A percentile compares a stretch with the other conserved stretches of the same genome.
Conservation (phyloP, 2,113 vertebrate genomes). For the Tiliqua scincoides region DNA sequence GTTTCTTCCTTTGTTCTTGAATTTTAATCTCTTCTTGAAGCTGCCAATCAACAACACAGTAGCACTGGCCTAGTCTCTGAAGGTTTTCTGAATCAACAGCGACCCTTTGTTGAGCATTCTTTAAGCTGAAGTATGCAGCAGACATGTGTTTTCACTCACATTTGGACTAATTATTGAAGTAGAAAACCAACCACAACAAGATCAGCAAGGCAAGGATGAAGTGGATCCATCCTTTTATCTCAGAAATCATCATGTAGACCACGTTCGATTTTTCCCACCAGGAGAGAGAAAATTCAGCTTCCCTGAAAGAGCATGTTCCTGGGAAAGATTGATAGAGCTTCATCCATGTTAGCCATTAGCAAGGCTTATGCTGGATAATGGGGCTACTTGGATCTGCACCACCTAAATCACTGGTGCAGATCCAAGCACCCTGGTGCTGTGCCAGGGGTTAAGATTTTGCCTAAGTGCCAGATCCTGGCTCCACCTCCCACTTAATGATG, state of each 20-base stretch:
- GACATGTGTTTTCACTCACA: neutral
- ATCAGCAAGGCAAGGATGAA: neutral
- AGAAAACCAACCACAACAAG: neutral
- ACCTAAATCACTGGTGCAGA: too few species aligned
- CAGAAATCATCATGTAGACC: neutral
- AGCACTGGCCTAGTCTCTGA: neutral
- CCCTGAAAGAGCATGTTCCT: neutral
- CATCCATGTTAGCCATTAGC: neutral
- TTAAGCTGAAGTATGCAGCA: neutral
- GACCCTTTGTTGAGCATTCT: neutral
- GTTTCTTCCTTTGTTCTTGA: neutral
- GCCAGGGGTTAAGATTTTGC: too few species aligned
- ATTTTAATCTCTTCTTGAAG: conserved; percentile 21
- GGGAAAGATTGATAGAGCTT: neutral
- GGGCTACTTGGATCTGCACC: too few species aligned
- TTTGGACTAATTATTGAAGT: neutral
- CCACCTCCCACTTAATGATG: neutral
- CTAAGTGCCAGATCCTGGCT: too few species aligned
- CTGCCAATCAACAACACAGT: neutral
- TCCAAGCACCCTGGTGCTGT: too few species aligned
- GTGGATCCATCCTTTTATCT: neutral
- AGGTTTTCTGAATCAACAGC: neutral
- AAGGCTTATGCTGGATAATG: too few species aligned
- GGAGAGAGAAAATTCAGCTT: neutral
- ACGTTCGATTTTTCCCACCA: neutral